Conservation (phyloP, 2,113 vertebrate genomes). For the Podilymbus podiceps region DNA sequence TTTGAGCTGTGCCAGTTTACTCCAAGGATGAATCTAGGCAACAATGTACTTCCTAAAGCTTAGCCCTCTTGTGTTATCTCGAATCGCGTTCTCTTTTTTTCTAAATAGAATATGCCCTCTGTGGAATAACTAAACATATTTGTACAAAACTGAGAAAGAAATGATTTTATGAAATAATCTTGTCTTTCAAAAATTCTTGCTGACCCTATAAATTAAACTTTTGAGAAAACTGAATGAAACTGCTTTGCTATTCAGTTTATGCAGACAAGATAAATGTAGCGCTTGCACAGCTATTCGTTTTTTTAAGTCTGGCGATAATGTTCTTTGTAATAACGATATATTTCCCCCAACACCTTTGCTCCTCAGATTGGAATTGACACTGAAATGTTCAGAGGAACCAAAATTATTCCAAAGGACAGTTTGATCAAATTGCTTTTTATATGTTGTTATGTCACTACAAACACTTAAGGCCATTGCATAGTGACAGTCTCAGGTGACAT, state of each 20-base stretch:
- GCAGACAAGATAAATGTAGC: not conserved
- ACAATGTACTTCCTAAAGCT: not conserved
- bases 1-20: not conserved
- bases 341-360: not conserved
- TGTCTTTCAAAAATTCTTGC: slow-evolving; percentile 3
- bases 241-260: not conserved
- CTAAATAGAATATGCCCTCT: not conserved
- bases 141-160: not conserved
- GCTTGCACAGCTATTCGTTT: not conserved
- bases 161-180: slow-evolving; percentile 9
- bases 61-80: not conserved
- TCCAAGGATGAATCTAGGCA: not conserved
- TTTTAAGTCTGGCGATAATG: not conserved
- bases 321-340: not conserved
- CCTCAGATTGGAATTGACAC: not conserved
- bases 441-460: not conserved
- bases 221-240: not conserved
- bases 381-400: not conserved
- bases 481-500: not conserved
- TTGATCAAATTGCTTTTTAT: not conserved
- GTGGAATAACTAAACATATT: not conserved
- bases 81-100: not conserved
- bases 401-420: not conserved
- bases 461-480: not conserved
- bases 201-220: not conserved